These are phyloP conservation scores for Dromococcyx pavoninus DNA, from an alignment of 2,797 vertebrate genomes.

Conservation along the genomic window DNA sequence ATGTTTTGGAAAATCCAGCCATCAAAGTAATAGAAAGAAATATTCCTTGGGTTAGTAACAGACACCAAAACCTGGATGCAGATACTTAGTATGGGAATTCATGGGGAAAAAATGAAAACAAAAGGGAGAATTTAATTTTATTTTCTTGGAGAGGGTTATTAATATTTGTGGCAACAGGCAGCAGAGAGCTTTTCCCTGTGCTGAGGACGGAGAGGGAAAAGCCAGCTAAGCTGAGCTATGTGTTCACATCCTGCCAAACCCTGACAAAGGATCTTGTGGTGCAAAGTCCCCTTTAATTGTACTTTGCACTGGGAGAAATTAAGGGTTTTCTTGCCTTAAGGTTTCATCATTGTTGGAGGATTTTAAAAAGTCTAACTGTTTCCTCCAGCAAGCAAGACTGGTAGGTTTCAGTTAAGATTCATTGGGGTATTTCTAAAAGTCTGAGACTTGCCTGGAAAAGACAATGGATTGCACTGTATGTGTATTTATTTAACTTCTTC, in stretches of 20 bases:
- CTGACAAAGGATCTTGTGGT: background rate
- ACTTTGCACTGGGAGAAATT: background rate
- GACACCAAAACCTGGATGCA: background rate
- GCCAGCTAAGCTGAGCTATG: background rate
- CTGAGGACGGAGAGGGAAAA: background rate
- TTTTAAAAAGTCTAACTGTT: background rate
- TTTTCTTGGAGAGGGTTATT: background rate
- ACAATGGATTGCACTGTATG: accelerated
- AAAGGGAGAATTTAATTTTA: background rate
- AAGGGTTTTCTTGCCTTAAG: background rate
- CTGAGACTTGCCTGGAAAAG: background rate
- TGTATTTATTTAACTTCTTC: background rate
- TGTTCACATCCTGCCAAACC: background rate
- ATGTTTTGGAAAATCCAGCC: background rate
- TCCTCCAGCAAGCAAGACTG: background rate
- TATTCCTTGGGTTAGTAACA: background rate
- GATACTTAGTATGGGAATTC: background rate
- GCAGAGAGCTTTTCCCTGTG: background rate
- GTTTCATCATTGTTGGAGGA: background rate
- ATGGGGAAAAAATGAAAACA: background rate
- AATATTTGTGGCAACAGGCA: background rate
- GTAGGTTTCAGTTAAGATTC: background rate
- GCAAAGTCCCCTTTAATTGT: background rate
- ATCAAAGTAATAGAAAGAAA: background rate
- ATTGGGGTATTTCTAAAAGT: background rate